A percentile compares a stretch with the other conserved stretches of the same genome.
phyloP scores from a whole-genome alignment of 2,113 vertebrate genomes.

The Oceanites oceanicus region DNA sequence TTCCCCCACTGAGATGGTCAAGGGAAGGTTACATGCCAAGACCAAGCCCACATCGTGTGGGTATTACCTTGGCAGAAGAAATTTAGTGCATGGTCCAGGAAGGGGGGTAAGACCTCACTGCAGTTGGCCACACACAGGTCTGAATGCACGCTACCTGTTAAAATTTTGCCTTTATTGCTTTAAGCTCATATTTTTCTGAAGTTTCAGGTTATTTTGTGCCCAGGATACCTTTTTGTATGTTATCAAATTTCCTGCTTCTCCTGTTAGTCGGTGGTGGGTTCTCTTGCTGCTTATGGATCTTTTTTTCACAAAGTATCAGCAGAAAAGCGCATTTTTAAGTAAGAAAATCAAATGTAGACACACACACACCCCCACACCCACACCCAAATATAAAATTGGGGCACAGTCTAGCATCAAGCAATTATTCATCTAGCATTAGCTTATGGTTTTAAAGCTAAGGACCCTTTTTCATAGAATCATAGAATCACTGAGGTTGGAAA shows the following conservation, averaged over 20 bases:
- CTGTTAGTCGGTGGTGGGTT: neutral
- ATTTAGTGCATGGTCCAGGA: accelerated
- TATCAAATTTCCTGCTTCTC: neutral
- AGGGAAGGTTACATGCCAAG: neutral
- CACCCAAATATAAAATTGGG: neutral
- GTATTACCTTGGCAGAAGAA: neutral
- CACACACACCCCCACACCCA: too few relatives aligned
- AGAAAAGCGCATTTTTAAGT: neutral
- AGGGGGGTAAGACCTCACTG: neutral
- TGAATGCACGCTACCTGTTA: neutral
- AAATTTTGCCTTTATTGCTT: neutral
- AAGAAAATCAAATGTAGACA: neutral
- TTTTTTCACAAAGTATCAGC: neutral
- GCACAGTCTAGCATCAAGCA: neutral
- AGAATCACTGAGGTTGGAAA: too few relatives aligned
- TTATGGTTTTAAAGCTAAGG: neutral
- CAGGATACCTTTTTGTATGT: neutral
- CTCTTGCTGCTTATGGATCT: neutral
- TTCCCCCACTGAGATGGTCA: neutral
- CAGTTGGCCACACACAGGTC: neutral
- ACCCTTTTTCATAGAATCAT: too few relatives aligned
- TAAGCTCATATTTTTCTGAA: neutral
- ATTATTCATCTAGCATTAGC: neutral
- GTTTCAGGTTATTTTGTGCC: neutral
- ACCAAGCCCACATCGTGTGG: neutral